These are phyloP conservation scores for Yasuhikotakia modesta DNA, from an alignment of 2,797 vertebrate species.

Conservation along the genomic window DNA sequence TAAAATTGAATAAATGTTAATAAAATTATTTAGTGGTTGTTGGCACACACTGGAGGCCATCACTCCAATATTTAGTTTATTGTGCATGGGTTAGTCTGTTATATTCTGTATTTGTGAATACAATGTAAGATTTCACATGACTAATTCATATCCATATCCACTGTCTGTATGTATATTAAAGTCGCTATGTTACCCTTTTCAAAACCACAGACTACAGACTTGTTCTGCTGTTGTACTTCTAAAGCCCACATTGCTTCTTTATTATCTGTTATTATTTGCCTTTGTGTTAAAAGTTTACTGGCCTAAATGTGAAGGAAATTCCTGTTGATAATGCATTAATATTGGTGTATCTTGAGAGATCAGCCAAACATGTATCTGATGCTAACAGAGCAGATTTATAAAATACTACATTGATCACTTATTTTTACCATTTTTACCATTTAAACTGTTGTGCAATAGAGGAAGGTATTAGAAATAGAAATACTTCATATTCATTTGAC, in stretches of 20 bases:
- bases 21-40: neutral
- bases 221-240: conserved; percentile 6
- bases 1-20: too few relatives aligned
- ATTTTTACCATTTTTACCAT: too few relatives aligned
- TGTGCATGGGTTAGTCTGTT: too few relatives aligned
- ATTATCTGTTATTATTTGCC: conserved; percentile 52
- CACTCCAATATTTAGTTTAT: neutral
- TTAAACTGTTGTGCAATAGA: neutral
- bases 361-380: conserved; percentile 17
- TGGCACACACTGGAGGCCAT: neutral
- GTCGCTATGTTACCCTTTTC: neutral
- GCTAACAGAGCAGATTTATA: conserved; percentile 6
- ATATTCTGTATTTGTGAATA: neutral
- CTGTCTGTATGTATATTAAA: neutral
- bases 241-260: conserved; percentile 17
- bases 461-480: too few relatives aligned
- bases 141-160: neutral
- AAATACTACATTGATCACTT: neutral
- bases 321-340: conserved; percentile 57
- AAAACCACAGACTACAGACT: conserved; percentile 6
- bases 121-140: neutral
- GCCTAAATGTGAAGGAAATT: conserved; percentile 53
- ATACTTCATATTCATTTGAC: too few relatives aligned
- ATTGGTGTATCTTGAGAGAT: conserved; percentile 16
- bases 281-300: conserved; percentile 52